Evolutionary conservation across 2,113 vertebrate species (phyloP).

Genomic region (Pseudopodoces humilis): DNA sequence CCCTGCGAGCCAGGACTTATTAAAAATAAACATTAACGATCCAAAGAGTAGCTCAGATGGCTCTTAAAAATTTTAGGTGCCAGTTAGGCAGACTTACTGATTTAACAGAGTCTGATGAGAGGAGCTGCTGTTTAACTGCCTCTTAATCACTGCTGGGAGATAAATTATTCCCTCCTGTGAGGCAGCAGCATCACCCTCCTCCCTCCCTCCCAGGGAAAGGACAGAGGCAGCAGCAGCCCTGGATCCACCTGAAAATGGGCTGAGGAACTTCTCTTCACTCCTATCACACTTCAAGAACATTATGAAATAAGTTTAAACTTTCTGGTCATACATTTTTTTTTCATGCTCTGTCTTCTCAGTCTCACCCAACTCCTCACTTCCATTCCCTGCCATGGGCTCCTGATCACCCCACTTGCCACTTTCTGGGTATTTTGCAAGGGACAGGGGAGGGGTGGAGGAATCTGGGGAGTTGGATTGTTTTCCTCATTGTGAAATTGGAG

Average conservation of each 20-base stretch:
- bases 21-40: conserved; percentile 66
- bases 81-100: conserved; percentile 4
- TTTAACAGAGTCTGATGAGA: background rate
- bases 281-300: background rate
- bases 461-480: background rate
- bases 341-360: background rate
- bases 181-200: background rate
- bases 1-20: background rate
- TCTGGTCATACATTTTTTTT: background rate
- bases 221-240: background rate
- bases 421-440: background rate
- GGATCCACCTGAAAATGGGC: background rate
- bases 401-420: background rate
- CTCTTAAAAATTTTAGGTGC: conserved; percentile 62
- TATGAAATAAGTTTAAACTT: background rate
- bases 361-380: background rate
- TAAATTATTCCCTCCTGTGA: background rate
- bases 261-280: background rate
- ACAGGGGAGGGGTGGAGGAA: rapidly evolving
- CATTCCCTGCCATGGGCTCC: background rate
- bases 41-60: conserved; percentile 3
- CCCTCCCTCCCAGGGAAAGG: background rate
- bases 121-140: background rate
- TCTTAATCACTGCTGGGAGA: conserved; percentile 11
- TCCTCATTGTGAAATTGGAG: background rate